These are phyloP conservation scores for Vulpes lagopus DNA, from an alignment of 2,113 vertebrate genomes.

Conservation along the genomic window DNA sequence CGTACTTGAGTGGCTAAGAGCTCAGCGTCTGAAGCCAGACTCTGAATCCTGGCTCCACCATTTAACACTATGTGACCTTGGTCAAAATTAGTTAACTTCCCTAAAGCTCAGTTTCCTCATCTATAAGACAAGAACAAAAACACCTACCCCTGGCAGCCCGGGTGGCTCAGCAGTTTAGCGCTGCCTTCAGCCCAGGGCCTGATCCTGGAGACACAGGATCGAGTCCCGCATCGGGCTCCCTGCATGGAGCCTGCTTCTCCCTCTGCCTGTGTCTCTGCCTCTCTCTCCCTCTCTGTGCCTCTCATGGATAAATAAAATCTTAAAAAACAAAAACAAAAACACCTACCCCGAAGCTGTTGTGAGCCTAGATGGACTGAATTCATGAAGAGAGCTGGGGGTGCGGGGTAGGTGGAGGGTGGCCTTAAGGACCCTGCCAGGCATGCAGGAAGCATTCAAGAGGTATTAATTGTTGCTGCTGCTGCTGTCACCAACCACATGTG, in stretches of 20 bases:
- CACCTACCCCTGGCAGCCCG: not conserved
- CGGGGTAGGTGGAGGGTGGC: too few species aligned
- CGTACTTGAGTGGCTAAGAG: too few species aligned
- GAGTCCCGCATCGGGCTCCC: too few species aligned
- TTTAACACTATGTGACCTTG: not conserved
- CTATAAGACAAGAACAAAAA: not conserved
- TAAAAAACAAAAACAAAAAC: not conserved
- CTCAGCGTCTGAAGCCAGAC: not conserved
- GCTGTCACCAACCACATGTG: too few species aligned
- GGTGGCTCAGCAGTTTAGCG: too few species aligned
- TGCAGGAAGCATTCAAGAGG: not conserved
- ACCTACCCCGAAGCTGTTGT: not conserved
- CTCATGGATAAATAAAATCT: too few species aligned
- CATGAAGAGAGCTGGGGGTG: not conserved
- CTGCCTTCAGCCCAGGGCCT: too few species aligned
- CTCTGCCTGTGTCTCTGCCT: too few species aligned
- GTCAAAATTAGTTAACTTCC: not conserved
- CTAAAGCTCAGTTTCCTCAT: not conserved
- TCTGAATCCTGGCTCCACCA: not conserved
- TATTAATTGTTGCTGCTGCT: too few species aligned
- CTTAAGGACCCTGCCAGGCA: not conserved
- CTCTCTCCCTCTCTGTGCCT: too few species aligned
- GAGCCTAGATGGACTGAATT: not conserved
- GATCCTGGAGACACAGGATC: too few species aligned
- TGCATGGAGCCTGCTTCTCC: too few species aligned